These are phyloP conservation scores for Erythrocercus mccallii DNA, from an alignment of 2,113 vertebrate genomes.

Conservation along the genomic window DNA sequence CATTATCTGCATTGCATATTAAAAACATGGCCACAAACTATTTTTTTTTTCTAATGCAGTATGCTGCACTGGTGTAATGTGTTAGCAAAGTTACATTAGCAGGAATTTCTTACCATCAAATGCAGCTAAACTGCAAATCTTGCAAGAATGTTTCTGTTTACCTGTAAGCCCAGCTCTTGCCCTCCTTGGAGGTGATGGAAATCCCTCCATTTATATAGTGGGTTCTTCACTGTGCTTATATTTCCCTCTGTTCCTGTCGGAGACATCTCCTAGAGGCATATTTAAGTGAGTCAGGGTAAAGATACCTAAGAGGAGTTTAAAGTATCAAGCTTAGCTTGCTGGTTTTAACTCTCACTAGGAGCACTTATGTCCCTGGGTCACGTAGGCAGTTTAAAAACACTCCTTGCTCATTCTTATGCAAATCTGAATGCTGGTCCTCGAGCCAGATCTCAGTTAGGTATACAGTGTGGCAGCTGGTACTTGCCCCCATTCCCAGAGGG, in stretches of 20 bases:
- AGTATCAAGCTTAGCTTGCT: not conserved
- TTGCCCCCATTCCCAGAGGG: not conserved
- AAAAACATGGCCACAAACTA: not conserved
- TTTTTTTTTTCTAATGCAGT: not conserved
- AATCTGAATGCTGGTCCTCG: not conserved
- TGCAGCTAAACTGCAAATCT: not conserved
- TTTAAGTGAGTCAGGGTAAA: not conserved
- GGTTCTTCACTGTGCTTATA: not conserved
- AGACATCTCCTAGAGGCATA: not conserved
- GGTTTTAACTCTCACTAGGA: not conserved
- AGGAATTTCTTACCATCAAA: not conserved
- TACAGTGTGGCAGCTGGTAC: not conserved
- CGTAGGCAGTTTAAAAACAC: not conserved
- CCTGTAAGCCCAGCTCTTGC: not conserved
- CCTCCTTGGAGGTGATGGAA: not conserved
- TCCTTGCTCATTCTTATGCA: not conserved
- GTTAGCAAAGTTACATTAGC: not conserved
- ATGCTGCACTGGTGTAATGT: not conserved
- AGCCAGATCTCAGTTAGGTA: not conserved
- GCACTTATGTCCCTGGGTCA: not conserved
- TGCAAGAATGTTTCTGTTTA: not conserved
- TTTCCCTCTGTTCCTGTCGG: not conserved
- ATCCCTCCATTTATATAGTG: not conserved
- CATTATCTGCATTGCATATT: not conserved
- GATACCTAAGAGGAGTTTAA: not conserved